Evolutionary conservation across 2,113 vertebrate genomes (phyloP), one percentile per base, ranked within the genome.

Genomic region (Camelus dromedarius): DNA sequence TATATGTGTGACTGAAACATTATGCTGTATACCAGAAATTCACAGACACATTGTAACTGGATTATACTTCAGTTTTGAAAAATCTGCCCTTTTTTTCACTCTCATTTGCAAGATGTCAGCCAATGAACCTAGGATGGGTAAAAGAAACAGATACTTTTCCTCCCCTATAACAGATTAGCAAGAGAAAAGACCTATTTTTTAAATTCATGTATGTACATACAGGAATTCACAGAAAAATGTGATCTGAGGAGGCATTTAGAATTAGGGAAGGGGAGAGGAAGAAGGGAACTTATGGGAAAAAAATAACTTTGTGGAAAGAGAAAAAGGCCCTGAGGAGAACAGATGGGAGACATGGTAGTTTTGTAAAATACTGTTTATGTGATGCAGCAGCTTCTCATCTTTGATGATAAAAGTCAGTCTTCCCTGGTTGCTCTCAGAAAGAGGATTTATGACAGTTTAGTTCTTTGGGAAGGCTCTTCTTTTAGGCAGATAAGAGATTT

Each of bases 401-500:
- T 42, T n/a, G 69, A 18, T 72, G 52, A 91, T 50, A 90, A 79
- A 24, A 50, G 66, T 28, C 32, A 72, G 2, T 92, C 54, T 72
- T 50, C 32, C 54, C 66, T 83, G 67, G 32, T 82, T 73, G 79
- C 26, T 73, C 54, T 18, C 14, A 38, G 35, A 32, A 91, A 81
- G 35, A 42, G 64, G 28, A 69, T 80, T 69, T 80, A 56, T 56
- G 50, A 80, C 28, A 58, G 12, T 35, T 54, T 54, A 69, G 35
- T 56, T 91, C 35, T 80, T 80, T 91, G 20, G 9, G 52, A 35
- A 56, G 35, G 35, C 50, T 91, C 89, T 69, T 50, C 62, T 80
- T 80, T 91, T 81, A 91, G 20, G 75, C 89, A 81, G 76, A 81
- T 80, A 80, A 91, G 50, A 91, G 35, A 70, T 58, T 81, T 83